A percentile compares a stretch with the other conserved stretches of the same genome.
Evolutionary conservation across 2,888 invertebrate genomes (phyloP).

Genomic region (Scelioninae gen. 1): DNA sequence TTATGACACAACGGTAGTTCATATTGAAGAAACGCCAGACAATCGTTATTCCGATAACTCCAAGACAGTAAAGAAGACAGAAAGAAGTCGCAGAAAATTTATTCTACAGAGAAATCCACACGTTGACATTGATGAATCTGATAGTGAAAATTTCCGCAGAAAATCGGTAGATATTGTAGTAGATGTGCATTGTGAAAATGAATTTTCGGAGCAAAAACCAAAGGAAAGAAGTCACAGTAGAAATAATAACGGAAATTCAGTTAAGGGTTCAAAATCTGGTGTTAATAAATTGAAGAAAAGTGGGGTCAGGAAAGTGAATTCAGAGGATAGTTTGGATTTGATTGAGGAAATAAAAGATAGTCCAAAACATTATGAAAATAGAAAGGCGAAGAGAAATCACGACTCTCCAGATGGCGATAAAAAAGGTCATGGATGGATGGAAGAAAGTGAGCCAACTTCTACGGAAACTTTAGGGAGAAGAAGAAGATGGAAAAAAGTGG

Average conservation of each 20-base stretch:
- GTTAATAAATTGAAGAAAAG: conserved; percentile 36
- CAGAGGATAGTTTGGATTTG: conserved; percentile 72
- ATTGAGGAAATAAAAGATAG: conserved; percentile 73
- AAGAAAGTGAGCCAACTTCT: conserved; percentile 40
- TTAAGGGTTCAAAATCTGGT: conserved; percentile 11
- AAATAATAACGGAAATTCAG: not conserved
- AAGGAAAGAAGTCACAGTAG: conserved; percentile 7
- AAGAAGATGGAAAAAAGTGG: conserved; percentile 70
- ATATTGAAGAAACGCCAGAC: conserved; percentile 23
- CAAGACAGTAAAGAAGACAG: conserved; percentile 30
- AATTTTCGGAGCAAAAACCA: conserved; percentile 2
- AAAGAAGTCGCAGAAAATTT: conserved; percentile 35
- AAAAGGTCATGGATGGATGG: conserved; percentile 36
- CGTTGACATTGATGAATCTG: conserved; percentile 54
- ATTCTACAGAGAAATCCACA: conserved; percentile 32
- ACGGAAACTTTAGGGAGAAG: conserved; percentile 54
- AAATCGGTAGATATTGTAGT: conserved; percentile 74
- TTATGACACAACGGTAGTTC: conserved; percentile 31
- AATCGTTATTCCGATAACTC: conserved; percentile 25
- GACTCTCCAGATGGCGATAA: conserved; percentile 6
- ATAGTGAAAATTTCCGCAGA: conserved; percentile 42
- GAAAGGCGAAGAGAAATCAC: not conserved
- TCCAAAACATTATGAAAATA: conserved; percentile 10
- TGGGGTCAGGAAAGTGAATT: conserved; percentile 34
- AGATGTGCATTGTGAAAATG: conserved; percentile 75